These are phyloP conservation scores for Anas capensis DNA, from an alignment of 2,797 vertebrate genomes.

Conservation along the genomic window DNA sequence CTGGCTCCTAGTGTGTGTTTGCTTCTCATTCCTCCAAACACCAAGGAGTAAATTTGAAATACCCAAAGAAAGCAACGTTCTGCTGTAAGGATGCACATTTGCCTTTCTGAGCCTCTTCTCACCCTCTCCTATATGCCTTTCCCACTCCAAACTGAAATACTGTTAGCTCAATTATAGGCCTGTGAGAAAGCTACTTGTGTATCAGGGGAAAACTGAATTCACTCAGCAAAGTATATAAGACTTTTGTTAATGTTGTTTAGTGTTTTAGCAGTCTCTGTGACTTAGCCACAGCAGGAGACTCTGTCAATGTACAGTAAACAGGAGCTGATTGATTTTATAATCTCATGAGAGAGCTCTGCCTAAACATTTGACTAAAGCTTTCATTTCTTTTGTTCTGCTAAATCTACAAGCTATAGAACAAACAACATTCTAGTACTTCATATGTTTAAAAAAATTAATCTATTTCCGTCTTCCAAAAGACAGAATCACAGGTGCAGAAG, in stretches of 20 bases:
- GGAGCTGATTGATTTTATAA: constrained; percentile 77
- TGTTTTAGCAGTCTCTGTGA: constrained; percentile 48
- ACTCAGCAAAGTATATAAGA: not conserved
- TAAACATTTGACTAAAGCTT: constrained; percentile 61
- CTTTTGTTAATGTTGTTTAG: constrained; percentile 30
- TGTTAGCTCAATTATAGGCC: not conserved
- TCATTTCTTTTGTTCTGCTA: constrained; percentile 66
- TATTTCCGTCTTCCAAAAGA: constrained; percentile 62
- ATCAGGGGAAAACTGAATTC: constrained; percentile 1
- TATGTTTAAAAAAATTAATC: constrained; percentile 58
- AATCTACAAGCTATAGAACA: constrained; percentile 43
- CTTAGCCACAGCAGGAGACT: constrained; percentile 45
- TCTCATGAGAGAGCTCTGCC: constrained; percentile 56
- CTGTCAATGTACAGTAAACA: constrained; percentile 54
- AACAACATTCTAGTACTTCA: constrained; percentile 43
- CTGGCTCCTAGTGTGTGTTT: not conserved
- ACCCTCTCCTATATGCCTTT: rapidly evolving
- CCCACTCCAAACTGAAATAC: not conserved
- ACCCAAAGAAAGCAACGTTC: not conserved
- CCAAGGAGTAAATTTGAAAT: not conserved
- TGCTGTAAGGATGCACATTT: not conserved
- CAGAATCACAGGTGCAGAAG: constrained; percentile 49
- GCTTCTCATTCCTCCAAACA: not conserved
- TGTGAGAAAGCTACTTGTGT: not conserved
- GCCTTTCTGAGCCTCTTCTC: not conserved